Evolutionary conservation across 2,888 invertebrate genomes (phyloP).

Genomic region (Netelia virgata): DNA sequence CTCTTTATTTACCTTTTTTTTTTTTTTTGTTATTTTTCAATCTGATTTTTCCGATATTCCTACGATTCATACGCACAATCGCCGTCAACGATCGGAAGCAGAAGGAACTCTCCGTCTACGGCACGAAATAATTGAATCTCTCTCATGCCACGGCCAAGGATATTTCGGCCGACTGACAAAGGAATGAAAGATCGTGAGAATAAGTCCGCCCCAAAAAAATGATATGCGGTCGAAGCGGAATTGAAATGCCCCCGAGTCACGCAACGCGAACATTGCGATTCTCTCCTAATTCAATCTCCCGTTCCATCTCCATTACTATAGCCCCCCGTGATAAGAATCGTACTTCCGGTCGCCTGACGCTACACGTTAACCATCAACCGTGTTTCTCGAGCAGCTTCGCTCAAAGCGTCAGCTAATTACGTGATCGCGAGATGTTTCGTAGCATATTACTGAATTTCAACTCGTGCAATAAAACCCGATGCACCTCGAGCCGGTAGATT

Average conservation of each 20-base stretch:
- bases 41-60: slow-evolving; percentile 19
- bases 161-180: slow-evolving; percentile 32
- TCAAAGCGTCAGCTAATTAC: slow-evolving; percentile 16
- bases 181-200: slow-evolving; percentile 13
- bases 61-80: slow-evolving; percentile 35
- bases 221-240: slow-evolving; percentile 52
- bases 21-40: background rate
- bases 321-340: slow-evolving; percentile 44
- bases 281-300: slow-evolving; percentile 52
- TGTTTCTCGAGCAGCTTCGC: slow-evolving; percentile 29
- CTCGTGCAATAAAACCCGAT: slow-evolving; percentile 3
- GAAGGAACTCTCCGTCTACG: background rate
- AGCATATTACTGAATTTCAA: slow-evolving; percentile 13
- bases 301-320: slow-evolving; percentile 40
- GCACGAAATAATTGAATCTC: slow-evolving; percentile 52
- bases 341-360: slow-evolving; percentile 35
- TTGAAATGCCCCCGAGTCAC: slow-evolving; percentile 64
- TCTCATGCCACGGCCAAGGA: background rate
- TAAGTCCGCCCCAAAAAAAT: slow-evolving; percentile 32
- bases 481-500: background rate
- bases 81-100: background rate
- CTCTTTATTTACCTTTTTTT: slow-evolving; percentile 41
- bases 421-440: slow-evolving; percentile 37
- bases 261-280: slow-evolving; percentile 64
- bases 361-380: slow-evolving; percentile 15